Base-by-base conservation (phyloP, 2,113 vertebrate species). In the Coptodon rendalli region DNA sequence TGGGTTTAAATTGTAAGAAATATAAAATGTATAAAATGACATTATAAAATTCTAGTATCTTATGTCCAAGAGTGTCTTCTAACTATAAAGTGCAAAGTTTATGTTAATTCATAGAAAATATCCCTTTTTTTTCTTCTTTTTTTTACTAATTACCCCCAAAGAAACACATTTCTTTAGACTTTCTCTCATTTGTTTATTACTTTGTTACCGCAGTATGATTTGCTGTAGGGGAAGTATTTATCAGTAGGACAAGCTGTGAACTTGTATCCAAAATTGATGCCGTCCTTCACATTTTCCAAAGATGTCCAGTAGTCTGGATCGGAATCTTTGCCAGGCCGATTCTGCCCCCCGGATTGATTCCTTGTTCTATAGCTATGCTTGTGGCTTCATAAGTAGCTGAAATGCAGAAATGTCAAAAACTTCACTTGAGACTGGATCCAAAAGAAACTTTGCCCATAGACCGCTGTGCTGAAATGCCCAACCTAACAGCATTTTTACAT, bases 371-470 rank as follows among this genome's bases (percentile, higher is more conserved):
- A 83, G 6, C 22, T 43, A 7, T 43, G 22, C 24, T 29, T 34
- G 43, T 48, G n/a, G 36, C 0, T 61, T 45, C 68, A 45, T 14
- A 27, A 45, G 13, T 5, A 17, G 68, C 22, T 48, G 71, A 76
- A 50, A 48, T 0, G 4, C 40, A 29, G 24, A 48, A 76, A 76
- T 76, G 43, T 76, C 24, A 48, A 17, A 76, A 76, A 29, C 6
- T 29, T 7, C 24, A 48, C 68, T 45, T 29, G 68, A 73, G 38
- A 45, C 68, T 73, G 66, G 66, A 43, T 73, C 22, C 8, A 45
- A 73, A 45, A 27, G 40, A 0, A 0, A 73, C 40, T 17, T 0
- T 73, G 22, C 40, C 22, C 36, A 71, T 24, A 24, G n/a, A 1
- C 36, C 1, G 1, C 68, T 17, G 14, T 48, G 71, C 9, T 76